phyloP scores from a whole-genome alignment of 2,797 vertebrate species.

The Scolopax rusticola region DNA sequence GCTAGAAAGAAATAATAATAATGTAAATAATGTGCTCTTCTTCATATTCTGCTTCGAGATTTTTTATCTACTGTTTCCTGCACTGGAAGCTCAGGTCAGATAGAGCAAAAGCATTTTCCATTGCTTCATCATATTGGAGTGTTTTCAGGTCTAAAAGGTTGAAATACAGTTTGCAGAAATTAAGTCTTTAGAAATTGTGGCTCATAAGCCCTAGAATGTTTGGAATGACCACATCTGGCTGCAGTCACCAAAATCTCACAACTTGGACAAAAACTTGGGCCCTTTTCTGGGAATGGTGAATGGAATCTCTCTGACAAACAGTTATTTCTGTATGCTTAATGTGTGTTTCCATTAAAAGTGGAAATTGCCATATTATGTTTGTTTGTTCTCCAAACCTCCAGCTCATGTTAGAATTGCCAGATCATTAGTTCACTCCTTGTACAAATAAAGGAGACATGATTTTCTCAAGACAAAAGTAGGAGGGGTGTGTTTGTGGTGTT shows the following conservation, averaged over 20 bases:
- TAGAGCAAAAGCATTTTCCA: neutral
- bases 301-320: neutral
- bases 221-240: rapidly evolving
- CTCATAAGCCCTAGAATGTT: neutral
- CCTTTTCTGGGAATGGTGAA: neutral
- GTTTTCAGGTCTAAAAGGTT: neutral
- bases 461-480: neutral
- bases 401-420: neutral
- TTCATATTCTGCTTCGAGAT: neutral
- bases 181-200: neutral
- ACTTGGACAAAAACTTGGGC: neutral
- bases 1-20: neutral
- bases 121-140: rapidly evolving
- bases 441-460: neutral
- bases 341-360: neutral
- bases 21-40: neutral
- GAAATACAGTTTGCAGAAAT: neutral
- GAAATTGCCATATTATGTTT: neutral
- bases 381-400: neutral
- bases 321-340: neutral
- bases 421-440: neutral
- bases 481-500: too few relatives aligned
- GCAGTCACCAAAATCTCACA: neutral
- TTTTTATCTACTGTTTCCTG: neutral
- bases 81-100: neutral